Percentiles rank a stretch among this genome's conserved stretches.
phyloP scores from a whole-genome alignment of 2,888 invertebrate species.

The Ferdinandea cuprea region DNA sequence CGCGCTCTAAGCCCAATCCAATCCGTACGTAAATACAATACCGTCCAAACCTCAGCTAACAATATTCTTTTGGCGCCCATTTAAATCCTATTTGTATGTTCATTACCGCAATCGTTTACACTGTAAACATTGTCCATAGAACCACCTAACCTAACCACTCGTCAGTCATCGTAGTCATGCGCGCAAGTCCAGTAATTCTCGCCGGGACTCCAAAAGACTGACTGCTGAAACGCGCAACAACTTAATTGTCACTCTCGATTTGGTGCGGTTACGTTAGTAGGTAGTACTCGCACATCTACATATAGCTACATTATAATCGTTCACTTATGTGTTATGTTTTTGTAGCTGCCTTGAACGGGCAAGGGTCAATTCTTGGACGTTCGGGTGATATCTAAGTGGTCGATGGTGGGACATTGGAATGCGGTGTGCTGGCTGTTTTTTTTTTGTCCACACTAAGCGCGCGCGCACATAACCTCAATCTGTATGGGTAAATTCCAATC shows the following conservation, averaged over 20 bases:
- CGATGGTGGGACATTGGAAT: constrained; percentile 60
- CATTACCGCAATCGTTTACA: constrained; percentile 63
- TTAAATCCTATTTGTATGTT: constrained; percentile 50
- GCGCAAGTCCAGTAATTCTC: constrained; percentile 55
- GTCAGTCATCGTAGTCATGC: constrained; percentile 68
- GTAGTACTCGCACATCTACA: too few relatives aligned
- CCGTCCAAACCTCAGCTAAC: constrained; percentile 31
- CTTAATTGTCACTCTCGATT: constrained; percentile 74
- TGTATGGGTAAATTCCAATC: constrained; percentile 49
- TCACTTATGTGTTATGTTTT: not conserved
- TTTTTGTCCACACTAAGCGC: constrained; percentile 7
- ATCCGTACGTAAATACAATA: not conserved
- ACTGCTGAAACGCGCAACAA: constrained; percentile 70
- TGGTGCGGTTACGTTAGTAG: constrained; percentile 67
- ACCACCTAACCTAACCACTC: constrained; percentile 46
- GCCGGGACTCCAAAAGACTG: constrained; percentile 26
- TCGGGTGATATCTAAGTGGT: constrained; percentile 51
- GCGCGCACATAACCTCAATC: constrained; percentile 44
- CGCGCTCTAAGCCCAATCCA: too few relatives aligned
- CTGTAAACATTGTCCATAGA: constrained; percentile 42
- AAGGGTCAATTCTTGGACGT: constrained; percentile 62
- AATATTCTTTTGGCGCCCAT: constrained; percentile 60
- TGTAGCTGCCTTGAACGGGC: constrained; percentile 14
- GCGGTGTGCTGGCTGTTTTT: constrained; percentile 16
- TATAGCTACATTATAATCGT: not conserved